Conservation (phyloP, 2,113 vertebrate genomes). For the Neogale vison region DNA sequence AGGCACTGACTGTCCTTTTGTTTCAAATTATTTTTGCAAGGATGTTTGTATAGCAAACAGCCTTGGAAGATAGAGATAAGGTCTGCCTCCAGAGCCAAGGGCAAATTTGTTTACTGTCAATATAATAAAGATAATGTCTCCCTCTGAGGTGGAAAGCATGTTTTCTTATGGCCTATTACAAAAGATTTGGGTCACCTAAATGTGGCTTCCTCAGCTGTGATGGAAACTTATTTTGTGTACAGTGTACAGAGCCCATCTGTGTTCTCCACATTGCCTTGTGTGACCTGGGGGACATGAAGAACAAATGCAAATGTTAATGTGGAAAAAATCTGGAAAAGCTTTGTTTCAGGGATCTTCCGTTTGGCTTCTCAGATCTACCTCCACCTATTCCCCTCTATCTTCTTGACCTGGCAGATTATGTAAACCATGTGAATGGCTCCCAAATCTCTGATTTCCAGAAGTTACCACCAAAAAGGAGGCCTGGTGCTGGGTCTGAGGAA, state of each 20-base stretch:
- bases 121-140: neutral
- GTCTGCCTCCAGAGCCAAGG: neutral
- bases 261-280: neutral
- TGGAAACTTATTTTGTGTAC: neutral
- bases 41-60: neutral
- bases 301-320: neutral
- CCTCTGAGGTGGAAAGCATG: neutral
- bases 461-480: rapidly evolving
- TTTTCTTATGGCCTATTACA: neutral
- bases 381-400: neutral
- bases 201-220: neutral
- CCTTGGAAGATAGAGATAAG: neutral
- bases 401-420: neutral
- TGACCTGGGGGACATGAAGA: rapidly evolving
- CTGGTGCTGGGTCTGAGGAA: neutral
- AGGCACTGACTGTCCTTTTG: neutral
- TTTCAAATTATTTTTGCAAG: neutral
- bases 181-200: neutral
- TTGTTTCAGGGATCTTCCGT: neutral
- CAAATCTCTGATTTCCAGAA: neutral
- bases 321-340: neutral
- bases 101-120: neutral
- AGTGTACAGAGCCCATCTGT: neutral
- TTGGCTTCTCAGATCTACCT: neutral
- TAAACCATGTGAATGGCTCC: neutral